Evolutionary conservation across 2,797 vertebrate genomes (phyloP).

Genomic region (Schizothorax lantsangensis): DNA sequence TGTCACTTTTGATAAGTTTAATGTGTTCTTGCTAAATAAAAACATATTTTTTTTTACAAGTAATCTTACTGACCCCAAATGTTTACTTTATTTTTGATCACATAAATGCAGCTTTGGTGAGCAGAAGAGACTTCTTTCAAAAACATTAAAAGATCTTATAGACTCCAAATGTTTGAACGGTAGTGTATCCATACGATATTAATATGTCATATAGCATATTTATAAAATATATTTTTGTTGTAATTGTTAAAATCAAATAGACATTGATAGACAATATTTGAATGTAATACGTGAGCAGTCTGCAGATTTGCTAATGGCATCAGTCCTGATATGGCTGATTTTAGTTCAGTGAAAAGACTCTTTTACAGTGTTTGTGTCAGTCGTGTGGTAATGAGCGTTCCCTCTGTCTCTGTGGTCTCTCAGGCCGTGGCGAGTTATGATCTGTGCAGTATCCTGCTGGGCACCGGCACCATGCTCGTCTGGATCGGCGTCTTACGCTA

Average conservation of each 20-base stretch:
- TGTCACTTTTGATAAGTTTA: no score
- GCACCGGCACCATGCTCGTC: slow-evolving; percentile 92
- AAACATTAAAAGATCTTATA: no score
- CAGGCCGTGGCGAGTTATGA: slow-evolving; percentile 91
- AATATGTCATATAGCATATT: no score
- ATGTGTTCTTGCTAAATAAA: no score
- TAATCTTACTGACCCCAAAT: not conserved
- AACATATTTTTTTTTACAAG: no score
- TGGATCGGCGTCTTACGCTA: slow-evolving; percentile 96
- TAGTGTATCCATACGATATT: not conserved
- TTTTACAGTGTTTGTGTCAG: not conserved
- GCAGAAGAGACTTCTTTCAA: no score
- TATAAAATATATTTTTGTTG: no score
- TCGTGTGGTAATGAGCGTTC: not conserved
- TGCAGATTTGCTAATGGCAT: not conserved
- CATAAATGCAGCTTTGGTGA: no score
- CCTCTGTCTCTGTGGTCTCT: not conserved
- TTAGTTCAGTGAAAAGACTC: not conserved
- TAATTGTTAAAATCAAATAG: no score
- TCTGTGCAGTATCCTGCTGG: slow-evolving; percentile 93
- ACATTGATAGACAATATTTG: not conserved
- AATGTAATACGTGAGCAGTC: not conserved
- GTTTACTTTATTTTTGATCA: no score
- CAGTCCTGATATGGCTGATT: not conserved
- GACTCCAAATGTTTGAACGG: no score